Evolutionary conservation across 2,797 vertebrate genomes (phyloP), one percentile per base, ranked within the genome.

Genomic region (Smutsia temminckii): DNA sequence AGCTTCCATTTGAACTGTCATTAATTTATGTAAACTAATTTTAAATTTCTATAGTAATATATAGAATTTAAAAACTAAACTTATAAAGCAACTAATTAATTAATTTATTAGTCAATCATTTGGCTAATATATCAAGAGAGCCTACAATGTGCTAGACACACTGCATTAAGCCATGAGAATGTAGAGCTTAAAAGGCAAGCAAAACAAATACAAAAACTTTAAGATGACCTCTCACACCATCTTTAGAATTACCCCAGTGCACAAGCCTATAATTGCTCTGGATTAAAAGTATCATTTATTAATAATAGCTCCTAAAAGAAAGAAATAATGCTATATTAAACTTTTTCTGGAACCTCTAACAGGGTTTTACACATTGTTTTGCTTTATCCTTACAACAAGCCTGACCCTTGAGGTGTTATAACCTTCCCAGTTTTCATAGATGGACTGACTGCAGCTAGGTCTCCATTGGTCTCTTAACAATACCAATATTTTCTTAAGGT

Each of bases 41-140:
- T 95, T 78, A 89, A 84, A 86, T 86, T 92, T 21, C 34, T 86
- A 10, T 81, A 92, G 55, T 9, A 88, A 72, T 68, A 83, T 63
- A 66, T 91, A 84, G 51, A 91, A 81, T 46, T 55, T 86, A 46
- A 89, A 72, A 87, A 6, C 16, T 68, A 75, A 84, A 77, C 5
- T 42, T n/a, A 49, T 9, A 57, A 17, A 79, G 37, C 55, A 77
- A 72, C 59, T 74, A 63, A 68, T 85, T 80, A 6, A 83, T 93
- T 78, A 74, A 42, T 69, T 68, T 95, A 37, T 93, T 75, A 81
- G 85, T 92, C 6, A 83, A 0, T 91, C 37, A 71, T 6, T 80
- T 95, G 49, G 21, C 5, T 69, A 78, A 32, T 53, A 40, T 53
- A 8, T 77, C 37, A 71, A 86, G 64, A 92, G 10, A 88, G 8